Percentiles rank a stretch among this genome's conserved stretches.
phyloP scores from a whole-genome alignment of 2,113 vertebrate genomes.

The Nerophis lumbriciformis region DNA sequence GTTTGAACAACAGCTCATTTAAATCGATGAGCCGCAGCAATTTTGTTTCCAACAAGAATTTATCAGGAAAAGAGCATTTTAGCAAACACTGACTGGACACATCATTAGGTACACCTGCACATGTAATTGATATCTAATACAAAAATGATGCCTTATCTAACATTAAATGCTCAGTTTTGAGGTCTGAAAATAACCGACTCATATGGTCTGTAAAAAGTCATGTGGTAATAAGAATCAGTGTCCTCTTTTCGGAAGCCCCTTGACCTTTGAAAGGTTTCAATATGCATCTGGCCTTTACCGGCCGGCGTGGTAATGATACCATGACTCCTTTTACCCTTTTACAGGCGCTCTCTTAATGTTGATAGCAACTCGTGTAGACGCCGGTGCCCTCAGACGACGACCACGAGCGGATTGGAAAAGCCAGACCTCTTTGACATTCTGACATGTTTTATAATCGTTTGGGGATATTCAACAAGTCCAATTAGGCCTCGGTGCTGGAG shows the following conservation, averaged over 20 bases:
- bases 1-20: too few species aligned
- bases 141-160: too few species aligned
- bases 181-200: too few species aligned
- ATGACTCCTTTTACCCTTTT: conserved; percentile 55
- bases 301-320: conserved; percentile 47
- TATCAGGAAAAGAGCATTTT: neutral
- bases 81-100: neutral
- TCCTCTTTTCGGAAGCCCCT: conserved; percentile 41
- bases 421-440: conserved; percentile 53
- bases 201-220: too few species aligned
- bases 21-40: neutral
- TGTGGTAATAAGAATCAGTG: too few species aligned
- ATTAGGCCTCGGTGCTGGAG: conserved; percentile 35
- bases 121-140: neutral
- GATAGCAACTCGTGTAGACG: conserved; percentile 47
- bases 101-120: neutral
- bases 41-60: neutral
- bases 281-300: conserved; percentile 56
- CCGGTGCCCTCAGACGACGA: conserved; percentile 16
- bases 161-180: too few species aligned
- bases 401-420: conserved; percentile 6
- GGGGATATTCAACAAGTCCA: conserved; percentile 41
- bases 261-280: conserved; percentile 43
- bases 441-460: conserved; percentile 47
- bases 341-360: conserved; percentile 43